phyloP scores from a whole-genome alignment of 2,113 vertebrate species.

The Sander lucioperca region DNA sequence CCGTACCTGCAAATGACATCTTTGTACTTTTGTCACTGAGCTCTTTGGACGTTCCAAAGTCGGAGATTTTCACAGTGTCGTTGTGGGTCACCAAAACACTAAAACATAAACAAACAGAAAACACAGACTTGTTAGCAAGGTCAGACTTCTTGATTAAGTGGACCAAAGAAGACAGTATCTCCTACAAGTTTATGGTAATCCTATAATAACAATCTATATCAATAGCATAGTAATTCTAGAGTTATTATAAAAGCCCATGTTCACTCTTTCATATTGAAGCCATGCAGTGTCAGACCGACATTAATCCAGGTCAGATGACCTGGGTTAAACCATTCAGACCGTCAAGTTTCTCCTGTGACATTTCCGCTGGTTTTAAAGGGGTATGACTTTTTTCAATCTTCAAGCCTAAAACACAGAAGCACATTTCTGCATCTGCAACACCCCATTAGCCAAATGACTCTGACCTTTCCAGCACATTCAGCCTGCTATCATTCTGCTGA shows the following conservation, averaged over 20 bases:
- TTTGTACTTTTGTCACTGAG: conserved; percentile 99
- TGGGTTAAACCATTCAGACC: neutral
- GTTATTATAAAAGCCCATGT: neutral
- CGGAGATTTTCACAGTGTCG: conserved; percentile 97
- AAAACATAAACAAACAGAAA: conserved; percentile 37
- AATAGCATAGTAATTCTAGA: neutral
- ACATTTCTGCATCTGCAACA: conserved; percentile 58
- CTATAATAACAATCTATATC: neutral
- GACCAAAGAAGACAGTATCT: neutral
- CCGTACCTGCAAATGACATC: conserved; percentile 98
- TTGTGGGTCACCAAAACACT: conserved; percentile 98
- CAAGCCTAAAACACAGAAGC: conserved; percentile 29
- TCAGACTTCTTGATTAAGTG: neutral
- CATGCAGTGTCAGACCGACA: neutral
- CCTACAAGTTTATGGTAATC: neutral
- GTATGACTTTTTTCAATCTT: conserved; percentile 3
- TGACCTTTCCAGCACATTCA: conserved; percentile 70
- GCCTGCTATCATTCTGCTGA: conserved; percentile 71
- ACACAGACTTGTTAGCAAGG: neutral
- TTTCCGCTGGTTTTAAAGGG: neutral
- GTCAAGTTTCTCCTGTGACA: neutral
- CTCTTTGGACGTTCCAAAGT: conserved; percentile 98
- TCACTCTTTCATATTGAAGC: conserved; percentile 1
- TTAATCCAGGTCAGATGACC: conserved; percentile 17
- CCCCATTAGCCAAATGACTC: conserved; percentile 61